phyloP scores from a whole-genome alignment of 2,888 invertebrate genomes.

The Diarsia brunnea region DNA sequence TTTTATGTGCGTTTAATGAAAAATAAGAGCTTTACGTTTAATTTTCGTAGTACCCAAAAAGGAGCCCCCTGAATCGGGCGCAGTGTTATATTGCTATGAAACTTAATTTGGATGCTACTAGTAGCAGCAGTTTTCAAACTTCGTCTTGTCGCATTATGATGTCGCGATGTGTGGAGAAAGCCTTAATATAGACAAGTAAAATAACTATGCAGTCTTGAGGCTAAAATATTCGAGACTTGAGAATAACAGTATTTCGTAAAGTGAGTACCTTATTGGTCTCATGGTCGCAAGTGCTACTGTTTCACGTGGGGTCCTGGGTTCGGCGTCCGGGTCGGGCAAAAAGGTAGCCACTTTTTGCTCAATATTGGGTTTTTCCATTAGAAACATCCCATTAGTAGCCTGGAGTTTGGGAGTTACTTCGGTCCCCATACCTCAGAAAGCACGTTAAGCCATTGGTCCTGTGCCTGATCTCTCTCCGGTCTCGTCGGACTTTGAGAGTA shows the following conservation, averaged over 20 bases:
- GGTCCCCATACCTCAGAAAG: too few species aligned
- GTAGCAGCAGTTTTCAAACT: background rate
- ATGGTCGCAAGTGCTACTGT: too few species aligned
- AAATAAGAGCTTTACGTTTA: background rate
- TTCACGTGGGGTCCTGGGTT: too few species aligned
- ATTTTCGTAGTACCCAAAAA: background rate
- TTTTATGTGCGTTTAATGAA: slow-evolving; percentile 27
- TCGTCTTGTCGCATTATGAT: background rate
- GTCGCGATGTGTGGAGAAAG: background rate
- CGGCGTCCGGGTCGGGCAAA: too few species aligned
- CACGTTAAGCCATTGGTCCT: too few species aligned
- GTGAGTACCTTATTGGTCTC: too few species aligned
- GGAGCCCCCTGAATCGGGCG: background rate
- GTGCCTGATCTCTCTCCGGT: too few species aligned
- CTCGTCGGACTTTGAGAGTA: too few species aligned
- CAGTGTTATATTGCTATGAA: background rate
- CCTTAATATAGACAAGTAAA: slow-evolving; percentile 2
- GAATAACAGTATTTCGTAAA: slow-evolving; percentile 7
- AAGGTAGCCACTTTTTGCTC: too few species aligned
- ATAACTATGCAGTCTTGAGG: slow-evolving; percentile 13
- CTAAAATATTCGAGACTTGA: background rate
- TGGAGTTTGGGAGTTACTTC: too few species aligned
- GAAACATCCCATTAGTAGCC: too few species aligned
- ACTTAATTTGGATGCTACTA: background rate
- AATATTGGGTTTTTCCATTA: too few species aligned